phyloP scores from a whole-genome alignment of 64 coral and sea anemone species.

The Porites australiensis region DNA sequence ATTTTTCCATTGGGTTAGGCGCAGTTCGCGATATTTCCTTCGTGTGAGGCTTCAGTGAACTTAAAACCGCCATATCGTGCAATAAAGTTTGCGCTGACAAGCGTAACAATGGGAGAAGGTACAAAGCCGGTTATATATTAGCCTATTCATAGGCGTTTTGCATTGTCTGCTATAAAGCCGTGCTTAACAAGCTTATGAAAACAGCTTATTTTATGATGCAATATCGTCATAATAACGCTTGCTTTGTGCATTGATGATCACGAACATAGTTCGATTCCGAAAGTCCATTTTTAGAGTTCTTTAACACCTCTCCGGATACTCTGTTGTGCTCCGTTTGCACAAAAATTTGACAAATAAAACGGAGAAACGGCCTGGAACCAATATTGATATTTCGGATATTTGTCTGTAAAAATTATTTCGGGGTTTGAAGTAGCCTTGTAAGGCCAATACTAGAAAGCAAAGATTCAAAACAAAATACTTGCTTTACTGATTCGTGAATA shows the following conservation, averaged over 20 bases:
- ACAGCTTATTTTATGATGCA: conserved; percentile 31
- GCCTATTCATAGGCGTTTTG: not conserved
- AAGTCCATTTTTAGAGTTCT: no score
- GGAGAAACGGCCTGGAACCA: not conserved
- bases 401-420: not conserved
- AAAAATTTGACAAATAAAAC: not conserved
- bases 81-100: not conserved
- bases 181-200: not conserved
- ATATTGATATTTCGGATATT: conserved; percentile 28
- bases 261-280: not conserved
- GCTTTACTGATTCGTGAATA: no score
- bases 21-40: not conserved
- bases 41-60: not conserved
- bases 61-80: not conserved
- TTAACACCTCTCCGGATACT: no score
- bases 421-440: not conserved
- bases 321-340: no score
- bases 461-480: not conserved
- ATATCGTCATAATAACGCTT: not conserved
- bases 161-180: not conserved
- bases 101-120: not conserved
- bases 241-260: not conserved
- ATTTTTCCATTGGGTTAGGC: not conserved
- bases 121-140: not conserved
- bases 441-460: not conserved